Conservation (phyloP, 1,140 invertebrate species). For the Calephelis nemesis region DNA sequence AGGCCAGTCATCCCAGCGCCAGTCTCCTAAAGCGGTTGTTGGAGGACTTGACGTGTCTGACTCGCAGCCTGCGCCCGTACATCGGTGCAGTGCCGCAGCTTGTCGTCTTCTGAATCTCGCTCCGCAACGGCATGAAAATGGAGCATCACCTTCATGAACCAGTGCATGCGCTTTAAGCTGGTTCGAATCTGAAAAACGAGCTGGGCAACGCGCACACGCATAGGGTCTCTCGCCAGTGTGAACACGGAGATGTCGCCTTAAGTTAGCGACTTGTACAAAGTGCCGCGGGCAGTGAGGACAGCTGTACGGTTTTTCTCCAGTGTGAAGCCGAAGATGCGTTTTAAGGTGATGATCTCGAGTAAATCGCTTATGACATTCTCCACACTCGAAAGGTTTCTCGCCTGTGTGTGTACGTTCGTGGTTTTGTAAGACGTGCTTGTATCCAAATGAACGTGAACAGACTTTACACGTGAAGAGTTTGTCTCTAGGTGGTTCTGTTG, state of each 20-base stretch:
- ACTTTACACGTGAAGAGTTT: slow-evolving; percentile 93
- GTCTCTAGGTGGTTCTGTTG: slow-evolving; percentile 82
- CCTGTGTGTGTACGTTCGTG: slow-evolving; percentile 98
- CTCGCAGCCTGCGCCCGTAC: slow-evolving; percentile 73
- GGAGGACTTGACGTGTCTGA: slow-evolving; percentile 53
- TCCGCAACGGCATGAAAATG: slow-evolving; percentile 90
- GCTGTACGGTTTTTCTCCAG: slow-evolving; percentile 95
- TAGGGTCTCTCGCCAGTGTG: slow-evolving; percentile 98
- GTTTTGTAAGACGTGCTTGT: slow-evolving; percentile 97
- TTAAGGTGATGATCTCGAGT: slow-evolving; percentile 97
- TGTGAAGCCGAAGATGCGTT: slow-evolving; percentile 95
- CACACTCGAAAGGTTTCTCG: slow-evolving; percentile 97
- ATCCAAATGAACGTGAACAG: slow-evolving; percentile 93
- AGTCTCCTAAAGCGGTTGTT: slow-evolving; percentile 64
- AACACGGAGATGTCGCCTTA: slow-evolving; percentile 94
- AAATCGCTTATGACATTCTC: slow-evolving; percentile 95
- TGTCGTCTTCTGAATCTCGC: slow-evolving; percentile 90
- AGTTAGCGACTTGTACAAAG: slow-evolving; percentile 96
- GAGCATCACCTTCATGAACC: slow-evolving; percentile 94
- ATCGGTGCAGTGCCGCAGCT: slow-evolving; percentile 92
- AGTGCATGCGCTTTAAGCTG: slow-evolving; percentile 95
- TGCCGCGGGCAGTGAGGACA: slow-evolving; percentile 94
- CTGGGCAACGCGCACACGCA: slow-evolving; percentile 92
- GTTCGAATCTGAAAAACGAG: slow-evolving; percentile 95
- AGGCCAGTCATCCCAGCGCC: slow-evolving; percentile 77